A percentile compares a stretch with the other conserved stretches of the same genome.
These are phyloP conservation scores for Cnemophilus loriae DNA, from an alignment of 2,113 vertebrate genomes.

Conservation along the genomic window DNA sequence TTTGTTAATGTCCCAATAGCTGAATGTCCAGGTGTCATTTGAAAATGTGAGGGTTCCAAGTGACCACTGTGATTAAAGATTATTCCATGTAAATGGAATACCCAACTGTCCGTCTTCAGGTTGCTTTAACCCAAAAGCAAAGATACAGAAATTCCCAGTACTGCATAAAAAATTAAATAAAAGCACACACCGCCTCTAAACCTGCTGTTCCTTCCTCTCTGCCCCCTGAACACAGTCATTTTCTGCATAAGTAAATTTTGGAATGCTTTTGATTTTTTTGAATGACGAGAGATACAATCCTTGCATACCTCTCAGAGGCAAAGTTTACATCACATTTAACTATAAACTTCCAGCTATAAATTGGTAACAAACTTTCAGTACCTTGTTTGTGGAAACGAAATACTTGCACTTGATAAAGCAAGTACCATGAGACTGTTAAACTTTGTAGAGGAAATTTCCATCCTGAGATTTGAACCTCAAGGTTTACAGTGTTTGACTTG, in stretches of 20 bases:
- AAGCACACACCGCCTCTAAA: rapidly evolving
- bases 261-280: neutral
- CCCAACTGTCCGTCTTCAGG: neutral
- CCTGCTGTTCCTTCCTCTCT: neutral
- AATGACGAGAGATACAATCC: neutral
- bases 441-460: neutral
- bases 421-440: neutral
- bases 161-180: neutral
- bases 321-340: neutral
- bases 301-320: neutral
- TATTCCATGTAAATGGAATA: neutral
- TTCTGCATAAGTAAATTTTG: neutral
- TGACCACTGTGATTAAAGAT: neutral
- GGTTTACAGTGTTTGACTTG: neutral
- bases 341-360: neutral
- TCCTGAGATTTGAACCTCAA: neutral
- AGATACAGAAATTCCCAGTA: neutral
- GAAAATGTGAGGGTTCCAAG: neutral
- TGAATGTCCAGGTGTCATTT: neutral
- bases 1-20: neutral
- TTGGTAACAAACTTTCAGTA: neutral
- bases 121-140: neutral
- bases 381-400: neutral
- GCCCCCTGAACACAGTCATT: neutral
- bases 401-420: neutral